Base-by-base conservation (phyloP, 2,797 vertebrate species). In the Xiphorhynchus erythropygius region DNA sequence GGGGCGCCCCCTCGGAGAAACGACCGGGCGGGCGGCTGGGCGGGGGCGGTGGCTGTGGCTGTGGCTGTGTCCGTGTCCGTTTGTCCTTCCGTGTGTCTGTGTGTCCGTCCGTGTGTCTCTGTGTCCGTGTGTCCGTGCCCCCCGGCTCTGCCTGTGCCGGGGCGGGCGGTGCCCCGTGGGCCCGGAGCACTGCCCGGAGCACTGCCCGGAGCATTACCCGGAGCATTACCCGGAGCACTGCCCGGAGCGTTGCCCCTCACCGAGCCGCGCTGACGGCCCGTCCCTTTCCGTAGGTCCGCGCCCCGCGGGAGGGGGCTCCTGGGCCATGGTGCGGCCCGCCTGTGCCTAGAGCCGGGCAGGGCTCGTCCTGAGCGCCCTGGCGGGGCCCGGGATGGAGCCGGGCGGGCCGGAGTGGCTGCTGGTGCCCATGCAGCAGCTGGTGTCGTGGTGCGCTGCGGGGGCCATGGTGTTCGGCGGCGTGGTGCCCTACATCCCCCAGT, bases 401-500 rank as follows among this genome's bases (percentile, higher is more conserved):
- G 98, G 98, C 39, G 96, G 98, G 59, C 83, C 98, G 77, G 97
- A 98, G n/a, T 98, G 98, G 98, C 89, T 99, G 7, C 78, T 98
- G 93, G 95, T 92, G 33, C 97, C 98, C 10, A 32, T 98, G 49
- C 98, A 98, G 42, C 96, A 90, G 83, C 97, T 99, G 96, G 98
- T 98, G 64, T 96, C 98, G 11, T 99, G 99, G 99, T 96, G 98
- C 4, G 99, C 99, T 0, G 98, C 99, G 4, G 98, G 98, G 70
- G 99, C 99, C 94, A 99, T 99, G 98, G 98, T 99, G 69, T 99
- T 99, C 84, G 99, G 99, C 15, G 99, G 99, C 30, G 98, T 99
- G 74, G 98, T 99, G 79, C 99, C 99, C 27, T 99, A 99, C 97
- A 97, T 99, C 73, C 99, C 99, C 1, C 99, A 99, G 97, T 99